phyloP scores from a whole-genome alignment of 35 echinoderm and acorn worm genomes.

The Diadema setosum region DNA sequence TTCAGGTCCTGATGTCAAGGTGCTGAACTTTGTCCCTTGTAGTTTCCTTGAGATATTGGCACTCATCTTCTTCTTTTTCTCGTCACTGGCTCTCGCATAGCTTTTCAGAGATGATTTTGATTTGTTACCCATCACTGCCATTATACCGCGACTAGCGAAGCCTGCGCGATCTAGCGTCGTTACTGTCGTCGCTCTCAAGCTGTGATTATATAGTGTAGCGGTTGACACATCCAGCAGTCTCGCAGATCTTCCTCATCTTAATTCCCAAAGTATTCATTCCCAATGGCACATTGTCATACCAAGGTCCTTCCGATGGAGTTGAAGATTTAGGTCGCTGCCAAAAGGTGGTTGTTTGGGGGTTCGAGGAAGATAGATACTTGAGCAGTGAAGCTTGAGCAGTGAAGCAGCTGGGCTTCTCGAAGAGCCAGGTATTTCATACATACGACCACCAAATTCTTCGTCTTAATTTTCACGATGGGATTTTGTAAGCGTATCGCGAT shows the following conservation, averaged over 20 bases:
- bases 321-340: slow-evolving; percentile 52
- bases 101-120: neutral
- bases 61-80: slow-evolving; percentile 13
- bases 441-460: slow-evolving; percentile 47
- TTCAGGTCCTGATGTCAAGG: neutral
- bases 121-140: slow-evolving; percentile 4
- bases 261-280: slow-evolving; percentile 58
- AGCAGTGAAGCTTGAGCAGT: too few relatives aligned
- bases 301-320: slow-evolving; percentile 34
- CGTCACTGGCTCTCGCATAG: neutral
- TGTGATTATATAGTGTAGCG: too few relatives aligned
- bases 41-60: neutral
- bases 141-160: slow-evolving; percentile 3
- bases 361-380: slow-evolving; percentile 16
- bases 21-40: neutral
- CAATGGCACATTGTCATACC: slow-evolving; percentile 53
- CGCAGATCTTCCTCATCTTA: slow-evolving; percentile 68
- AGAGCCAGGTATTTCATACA: slow-evolving; percentile 84
- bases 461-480: slow-evolving; percentile 73
- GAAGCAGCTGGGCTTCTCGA: slow-evolving; percentile 51
- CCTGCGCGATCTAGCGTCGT: neutral
- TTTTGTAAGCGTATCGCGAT: slow-evolving; percentile 67
- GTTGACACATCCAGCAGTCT: slow-evolving; percentile 52
- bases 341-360: slow-evolving; percentile 38
- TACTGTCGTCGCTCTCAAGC: slow-evolving; percentile 53